phyloP scores from a whole-genome alignment of 2,113 vertebrate species.

The Sminthopsis crassicaudata region DNA sequence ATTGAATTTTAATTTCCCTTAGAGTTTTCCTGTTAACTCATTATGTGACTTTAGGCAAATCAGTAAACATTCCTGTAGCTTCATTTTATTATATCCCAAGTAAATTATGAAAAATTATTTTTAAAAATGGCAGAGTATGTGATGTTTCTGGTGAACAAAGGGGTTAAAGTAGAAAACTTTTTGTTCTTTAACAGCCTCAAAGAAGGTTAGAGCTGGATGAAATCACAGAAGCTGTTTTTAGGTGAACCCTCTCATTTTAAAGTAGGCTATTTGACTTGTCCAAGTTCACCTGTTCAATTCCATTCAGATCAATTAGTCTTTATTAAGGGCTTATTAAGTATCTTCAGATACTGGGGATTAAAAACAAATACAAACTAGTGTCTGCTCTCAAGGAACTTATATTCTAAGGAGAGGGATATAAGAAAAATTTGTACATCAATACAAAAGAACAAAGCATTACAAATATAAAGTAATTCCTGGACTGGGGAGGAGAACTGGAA shows the following conservation, averaged over 20 bases:
- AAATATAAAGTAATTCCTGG: background rate
- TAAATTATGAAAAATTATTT: background rate
- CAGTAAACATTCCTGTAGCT: background rate
- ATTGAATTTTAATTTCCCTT: background rate
- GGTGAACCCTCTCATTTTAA: background rate
- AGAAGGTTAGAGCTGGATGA: background rate
- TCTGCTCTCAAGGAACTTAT: background rate
- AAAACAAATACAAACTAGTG: background rate
- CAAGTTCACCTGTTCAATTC: background rate
- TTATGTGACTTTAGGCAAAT: background rate
- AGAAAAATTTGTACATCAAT: background rate
- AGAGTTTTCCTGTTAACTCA: background rate
- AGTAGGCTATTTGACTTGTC: background rate
- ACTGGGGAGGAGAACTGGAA: background rate
- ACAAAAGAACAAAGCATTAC: background rate
- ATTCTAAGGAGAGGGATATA: background rate
- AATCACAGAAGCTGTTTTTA: background rate
- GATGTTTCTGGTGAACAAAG: background rate
- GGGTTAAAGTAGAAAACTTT: background rate
- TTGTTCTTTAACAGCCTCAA: background rate
- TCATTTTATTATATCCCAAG: background rate
- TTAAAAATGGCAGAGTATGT: background rate
- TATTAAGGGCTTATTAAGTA: background rate
- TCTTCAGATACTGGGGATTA: background rate
- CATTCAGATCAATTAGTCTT: background rate